Base-by-base conservation (phyloP, 2,888 invertebrate genomes). In the Mythimna lalbum region DNA sequence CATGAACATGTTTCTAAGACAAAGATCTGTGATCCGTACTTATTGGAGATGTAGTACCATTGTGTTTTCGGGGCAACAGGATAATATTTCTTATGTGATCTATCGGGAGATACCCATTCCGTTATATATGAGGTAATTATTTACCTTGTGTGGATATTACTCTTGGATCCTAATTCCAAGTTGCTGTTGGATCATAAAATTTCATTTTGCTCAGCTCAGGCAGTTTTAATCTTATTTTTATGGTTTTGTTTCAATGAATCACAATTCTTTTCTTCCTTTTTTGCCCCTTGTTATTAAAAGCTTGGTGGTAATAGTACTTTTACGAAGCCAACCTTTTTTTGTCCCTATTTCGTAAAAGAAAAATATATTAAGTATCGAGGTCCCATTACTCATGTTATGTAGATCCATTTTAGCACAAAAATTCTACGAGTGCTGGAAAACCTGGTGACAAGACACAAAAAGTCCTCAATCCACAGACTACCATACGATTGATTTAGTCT, bases 1-100 rank as follows among this genome's bases (percentile, higher is more conserved):
- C 76, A 83, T 82, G 73, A 75, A 78, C 78, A 78, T 73, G 78
- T 78, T 78, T 79, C 80, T 63, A 69, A 83, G 85, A 81, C 84
- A 84, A 86, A 82, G 72, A 79, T 78, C 69, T 55, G 69, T 76
- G 72, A 79, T 73, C 78, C 78, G 70, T 78, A 69, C 68, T 75
- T 78, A 78, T 80, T 70, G 61, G 63, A 74, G 64, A 76, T 70
- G 68, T 73, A 74, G 53, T 55, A 61, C 60, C 36, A 55, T 74
- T 72, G 64, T 73, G 56, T 79, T 83, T 74, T 63, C 63, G 59
- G 53, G 43, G 59, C 56, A 84, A 76, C 70, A 72, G 62, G 72
- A 72, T 81, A 79, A 79, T 80, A 67, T 66, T 69, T 78, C 68
- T 62, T 68, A n/a, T 72, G 56, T 73, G 66, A 68, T 79, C 62